phyloP scores from a whole-genome alignment of 2,113 vertebrate species.

The Takifugu flavidus region DNA sequence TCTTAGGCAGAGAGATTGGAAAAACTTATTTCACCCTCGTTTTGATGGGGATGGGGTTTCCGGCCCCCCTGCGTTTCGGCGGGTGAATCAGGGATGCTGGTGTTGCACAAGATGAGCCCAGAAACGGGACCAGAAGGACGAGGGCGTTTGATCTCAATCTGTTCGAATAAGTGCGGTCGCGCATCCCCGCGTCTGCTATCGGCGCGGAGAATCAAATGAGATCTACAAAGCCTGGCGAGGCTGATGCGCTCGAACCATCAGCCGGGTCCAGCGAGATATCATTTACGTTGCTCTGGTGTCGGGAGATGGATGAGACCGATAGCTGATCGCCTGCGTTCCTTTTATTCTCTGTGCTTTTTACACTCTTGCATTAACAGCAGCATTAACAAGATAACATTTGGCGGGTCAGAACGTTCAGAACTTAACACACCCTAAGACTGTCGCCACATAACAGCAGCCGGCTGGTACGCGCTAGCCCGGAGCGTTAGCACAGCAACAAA shows the following conservation, averaged over 20 bases:
- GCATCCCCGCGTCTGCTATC: conserved; percentile 64
- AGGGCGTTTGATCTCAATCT: conserved; percentile 63
- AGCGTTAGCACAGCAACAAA: conserved; percentile 33
- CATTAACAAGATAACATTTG: conserved; percentile 12
- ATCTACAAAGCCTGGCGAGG: conserved; percentile 59
- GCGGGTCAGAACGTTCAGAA: conserved; percentile 20
- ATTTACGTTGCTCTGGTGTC: conserved; percentile 41
- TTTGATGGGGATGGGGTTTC: neutral
- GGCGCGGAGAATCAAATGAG: conserved; percentile 68
- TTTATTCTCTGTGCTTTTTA: conserved; percentile 5
- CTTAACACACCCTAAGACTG: conserved; percentile 33
- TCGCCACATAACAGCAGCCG: conserved; percentile 30
- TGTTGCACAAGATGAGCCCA: conserved; percentile 61
- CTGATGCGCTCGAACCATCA: conserved; percentile 43
- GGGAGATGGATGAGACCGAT: conserved; percentile 41
- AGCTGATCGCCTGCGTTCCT: conserved; percentile 28
- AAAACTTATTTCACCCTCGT: conserved; percentile 25
- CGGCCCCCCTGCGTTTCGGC: too few species aligned
- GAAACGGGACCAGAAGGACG: conserved; percentile 35
- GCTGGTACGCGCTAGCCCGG: conserved; percentile 36
- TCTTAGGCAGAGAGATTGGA: conserved; percentile 22
- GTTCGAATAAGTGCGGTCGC: conserved; percentile 62
- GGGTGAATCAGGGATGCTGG: conserved; percentile 24
- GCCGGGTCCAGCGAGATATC: conserved; percentile 49
- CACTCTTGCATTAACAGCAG: neutral